Base-by-base conservation (phyloP, 2,113 vertebrate genomes). In the Gymnorhina tibicen region DNA sequence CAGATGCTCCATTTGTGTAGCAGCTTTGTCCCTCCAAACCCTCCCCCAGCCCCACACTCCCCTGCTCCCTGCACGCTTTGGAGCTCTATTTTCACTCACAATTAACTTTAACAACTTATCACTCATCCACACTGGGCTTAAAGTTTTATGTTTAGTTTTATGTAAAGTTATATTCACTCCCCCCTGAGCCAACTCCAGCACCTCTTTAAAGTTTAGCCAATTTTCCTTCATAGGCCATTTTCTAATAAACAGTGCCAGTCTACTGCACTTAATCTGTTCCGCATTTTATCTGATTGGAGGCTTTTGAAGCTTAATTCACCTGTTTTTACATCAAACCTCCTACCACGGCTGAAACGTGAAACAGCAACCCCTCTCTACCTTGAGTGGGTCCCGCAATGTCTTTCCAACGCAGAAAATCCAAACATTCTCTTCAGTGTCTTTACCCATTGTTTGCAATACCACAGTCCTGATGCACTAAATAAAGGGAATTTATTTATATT, bases 91-190 rank as follows among this genome's bases (percentile, higher is more conserved):
- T 96, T 90, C 90, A 90, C 75, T 80, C 91, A 90, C 93, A 91
- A 94, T 96, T 96, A 96, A 93, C 78, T 97, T 96, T 89, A 95
- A 97, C 95, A 97, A 95, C 95, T 93, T 93, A 95, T 94, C 95
- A 95, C 90, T 97, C 95, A 96, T 96, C 87, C 93, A 88, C 82
- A 44, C 1, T 77, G 72, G 58, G 73, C 94, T 94, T 90, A 79
- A 96, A 94, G 85, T 95, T 96, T 96, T 94, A 95, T 87, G 91
- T 93, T 85, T 68, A 87, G 91, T 89, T 95, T 89, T 85, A 95
- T 77, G 75, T 93, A 85, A 93, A 93, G 85, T 95, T 88, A 88
- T 74, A 94, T 94, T 93, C 78, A 39, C 72, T 92, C 72, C 39
- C 76, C 41, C 82, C 0, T 5, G 3, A 85, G 94, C 93, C 93